phyloP scores from a whole-genome alignment of 2,888 invertebrate species.

The Girardia tigrina region DNA sequence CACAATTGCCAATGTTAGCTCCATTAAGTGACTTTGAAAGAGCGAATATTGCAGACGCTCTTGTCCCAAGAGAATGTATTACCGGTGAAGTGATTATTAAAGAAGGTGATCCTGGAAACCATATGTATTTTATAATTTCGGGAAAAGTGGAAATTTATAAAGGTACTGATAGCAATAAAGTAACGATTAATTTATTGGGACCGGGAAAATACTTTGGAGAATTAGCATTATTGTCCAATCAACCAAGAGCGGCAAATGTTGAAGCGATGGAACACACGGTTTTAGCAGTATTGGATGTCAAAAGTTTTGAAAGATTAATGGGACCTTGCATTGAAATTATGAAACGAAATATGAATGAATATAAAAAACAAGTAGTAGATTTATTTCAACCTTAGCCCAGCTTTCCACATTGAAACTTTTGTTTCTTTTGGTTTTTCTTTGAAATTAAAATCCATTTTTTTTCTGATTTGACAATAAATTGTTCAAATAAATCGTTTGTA shows the following conservation, averaged over 20 bases:
- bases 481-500: no score
- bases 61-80: slow-evolving; percentile 64
- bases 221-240: slow-evolving; percentile 84
- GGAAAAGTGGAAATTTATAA: slow-evolving; percentile 53
- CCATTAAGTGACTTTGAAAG: slow-evolving; percentile 63
- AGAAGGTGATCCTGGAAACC: slow-evolving; percentile 76
- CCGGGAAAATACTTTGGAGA: slow-evolving; percentile 53
- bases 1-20: slow-evolving; percentile 34
- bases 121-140: slow-evolving; percentile 92
- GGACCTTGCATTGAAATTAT: slow-evolving; percentile 96
- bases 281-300: slow-evolving; percentile 71
- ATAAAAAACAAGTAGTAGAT: neutral
- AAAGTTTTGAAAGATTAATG: slow-evolving; percentile 85
- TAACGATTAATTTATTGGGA: neutral
- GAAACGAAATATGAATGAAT: slow-evolving; percentile 69
- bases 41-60: slow-evolving; percentile 88
- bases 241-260: slow-evolving; percentile 74
- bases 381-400: no score
- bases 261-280: slow-evolving; percentile 57
- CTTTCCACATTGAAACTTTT: no score
- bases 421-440: no score
- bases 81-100: slow-evolving; percentile 73
- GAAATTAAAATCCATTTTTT: no score
- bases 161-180: neutral
- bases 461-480: no score